Base-by-base conservation (phyloP, 1,140 invertebrate genomes). In the Stegodyphus mimosarum region DNA sequence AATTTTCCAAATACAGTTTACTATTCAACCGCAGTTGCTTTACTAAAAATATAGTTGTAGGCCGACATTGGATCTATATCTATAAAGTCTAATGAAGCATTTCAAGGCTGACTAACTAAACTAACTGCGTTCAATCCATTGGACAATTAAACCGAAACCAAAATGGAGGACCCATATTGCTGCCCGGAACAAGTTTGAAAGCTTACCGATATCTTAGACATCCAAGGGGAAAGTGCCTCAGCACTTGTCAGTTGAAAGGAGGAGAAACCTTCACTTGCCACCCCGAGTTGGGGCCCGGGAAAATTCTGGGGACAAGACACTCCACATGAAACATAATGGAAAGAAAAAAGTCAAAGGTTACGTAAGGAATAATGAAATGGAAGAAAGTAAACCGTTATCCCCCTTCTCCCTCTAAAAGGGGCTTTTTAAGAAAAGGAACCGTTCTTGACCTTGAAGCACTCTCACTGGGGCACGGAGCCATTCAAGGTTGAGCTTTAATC, bases 301-400 rank as follows among this genome's bases (percentile, higher is more conserved):
- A 79, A 79, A 55, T 66, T 64, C 15, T n/a, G 73, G 74, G 74
- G 15, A 60, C 15, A 10, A 33, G 33, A 18, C 15, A 60, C 55
- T 15, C 55, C 55, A 60, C 55, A 4, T 60, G 55, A 60, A 60
- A 60, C 15, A 60, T 15, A 60, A 60, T 11, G 55, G 67, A 79
- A 69, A 53, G 70, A 51, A n/a, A 79, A 79, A 79, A 79, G 77
- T 79, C 77, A 79, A 79, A 79, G 77, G 77, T 79, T 69, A 66
- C 9, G 49, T 33, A 18, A 53, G 17, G 49, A 17, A 49, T 55
- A 52, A 67, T 49, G 17, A 55, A 55, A 18, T 10, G 51, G 72
- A 75, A 66, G 77, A 79, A 79, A 79, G 77, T 70, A 64, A 79
- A 79, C 77, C 77, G 77, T 79, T 79, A 79, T 71, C 0, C 17